A percentile compares a stretch with the other conserved stretches of the same genome.
phyloP scores from a whole-genome alignment of 2,797 vertebrate species.

The Pempheris klunzingeri region DNA sequence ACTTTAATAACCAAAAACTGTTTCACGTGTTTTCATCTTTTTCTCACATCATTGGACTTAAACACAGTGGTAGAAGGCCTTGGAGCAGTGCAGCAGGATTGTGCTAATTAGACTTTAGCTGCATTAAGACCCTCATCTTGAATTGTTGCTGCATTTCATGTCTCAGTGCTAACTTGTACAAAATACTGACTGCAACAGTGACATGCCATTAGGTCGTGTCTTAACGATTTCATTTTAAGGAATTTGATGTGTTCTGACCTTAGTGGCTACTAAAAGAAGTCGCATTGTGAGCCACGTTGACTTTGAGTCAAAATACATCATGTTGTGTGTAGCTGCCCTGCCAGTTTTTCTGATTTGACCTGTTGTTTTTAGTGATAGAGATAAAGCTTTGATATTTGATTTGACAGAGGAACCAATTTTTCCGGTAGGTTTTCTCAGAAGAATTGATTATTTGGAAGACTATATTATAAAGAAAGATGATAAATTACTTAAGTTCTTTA shows the following conservation, averaged over 20 bases:
- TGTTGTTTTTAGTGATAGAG: constrained; percentile 6
- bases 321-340: constrained; percentile 11
- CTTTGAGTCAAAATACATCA: constrained; percentile 16
- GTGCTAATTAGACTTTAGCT: constrained; percentile 23
- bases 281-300: constrained; percentile 6
- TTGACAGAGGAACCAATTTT: constrained; percentile 29
- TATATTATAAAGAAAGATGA: constrained; percentile 2
- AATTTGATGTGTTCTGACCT: constrained; percentile 11
- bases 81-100: constrained; percentile 34
- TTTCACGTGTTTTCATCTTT: constrained; percentile 56
- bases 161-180: constrained; percentile 22
- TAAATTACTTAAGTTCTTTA: constrained; percentile 5
- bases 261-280: constrained; percentile 9
- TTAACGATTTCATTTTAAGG: constrained; percentile 30
- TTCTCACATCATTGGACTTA: constrained; percentile 37
- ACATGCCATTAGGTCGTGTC: constrained; percentile 11
- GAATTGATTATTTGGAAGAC: constrained; percentile 31
- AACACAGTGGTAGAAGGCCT: constrained; percentile 34
- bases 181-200: constrained; percentile 17
- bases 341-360: constrained; percentile 26
- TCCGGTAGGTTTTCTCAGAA: constrained; percentile 20
- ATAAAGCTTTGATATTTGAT: constrained; percentile 29
- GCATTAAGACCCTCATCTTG: constrained; percentile 25
- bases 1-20: constrained; percentile 83
- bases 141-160: constrained; percentile 35